These are phyloP conservation scores for Martes martes DNA, from an alignment of 2,113 vertebrate species.

Conservation along the genomic window DNA sequence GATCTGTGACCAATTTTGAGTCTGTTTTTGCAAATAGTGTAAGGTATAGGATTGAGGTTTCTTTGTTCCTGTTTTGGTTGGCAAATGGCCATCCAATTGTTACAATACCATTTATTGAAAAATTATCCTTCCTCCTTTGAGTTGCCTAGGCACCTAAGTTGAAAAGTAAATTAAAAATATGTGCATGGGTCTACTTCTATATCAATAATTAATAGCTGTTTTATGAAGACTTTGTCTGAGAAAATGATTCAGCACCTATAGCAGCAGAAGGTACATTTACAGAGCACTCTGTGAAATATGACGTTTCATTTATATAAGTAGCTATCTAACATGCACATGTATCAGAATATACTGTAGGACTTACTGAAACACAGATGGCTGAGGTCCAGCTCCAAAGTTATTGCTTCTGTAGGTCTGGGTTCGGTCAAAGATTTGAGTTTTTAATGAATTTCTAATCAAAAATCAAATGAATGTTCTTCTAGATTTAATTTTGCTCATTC, in stretches of 20 bases:
- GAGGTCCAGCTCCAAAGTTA: neutral
- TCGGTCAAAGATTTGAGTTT: neutral
- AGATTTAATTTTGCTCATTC: neutral
- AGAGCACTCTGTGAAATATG: neutral
- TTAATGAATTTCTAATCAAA: conserved; percentile 1
- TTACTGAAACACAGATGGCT: neutral
- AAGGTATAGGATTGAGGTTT: neutral
- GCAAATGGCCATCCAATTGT: neutral
- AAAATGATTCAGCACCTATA: neutral
- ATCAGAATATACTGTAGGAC: neutral
- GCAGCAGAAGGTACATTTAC: neutral
- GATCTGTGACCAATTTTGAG: neutral
- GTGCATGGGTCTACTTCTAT: neutral
- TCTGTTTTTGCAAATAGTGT: neutral
- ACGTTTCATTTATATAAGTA: neutral
- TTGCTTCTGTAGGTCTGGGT: neutral
- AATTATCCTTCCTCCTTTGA: neutral
- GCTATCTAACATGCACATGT: neutral
- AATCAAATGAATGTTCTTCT: neutral
- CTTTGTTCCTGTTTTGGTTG: neutral
- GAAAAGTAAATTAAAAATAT: conserved; percentile 18
- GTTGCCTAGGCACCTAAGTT: neutral
- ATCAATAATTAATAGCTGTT: neutral
- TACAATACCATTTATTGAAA: neutral
- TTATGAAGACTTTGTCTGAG: neutral